Conservation (phyloP, 53 echinoderm and acorn worm genomes). For the Stichopus horrens region DNA sequence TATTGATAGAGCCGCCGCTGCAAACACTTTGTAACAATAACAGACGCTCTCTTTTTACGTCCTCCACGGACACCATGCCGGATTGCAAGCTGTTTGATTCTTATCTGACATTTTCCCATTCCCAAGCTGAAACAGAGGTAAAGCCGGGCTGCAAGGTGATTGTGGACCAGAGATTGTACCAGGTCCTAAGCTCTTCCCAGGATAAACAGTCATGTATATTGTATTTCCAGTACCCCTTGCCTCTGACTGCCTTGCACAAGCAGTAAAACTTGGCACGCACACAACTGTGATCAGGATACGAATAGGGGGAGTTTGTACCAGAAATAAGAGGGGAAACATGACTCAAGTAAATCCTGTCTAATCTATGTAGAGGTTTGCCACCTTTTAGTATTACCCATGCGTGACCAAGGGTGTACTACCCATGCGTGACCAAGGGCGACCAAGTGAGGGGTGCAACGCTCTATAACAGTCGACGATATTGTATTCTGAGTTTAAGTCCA, state of each 20-base stretch:
- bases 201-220: not conserved
- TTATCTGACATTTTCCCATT: not conserved
- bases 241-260: not conserved
- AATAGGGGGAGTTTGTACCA: not conserved
- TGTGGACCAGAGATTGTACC: not conserved
- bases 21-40: not conserved
- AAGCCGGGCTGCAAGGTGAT: not conserved
- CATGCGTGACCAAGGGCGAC: not conserved
- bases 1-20: too few relatives aligned
- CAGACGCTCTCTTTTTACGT: not conserved
- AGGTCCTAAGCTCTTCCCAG: not conserved
- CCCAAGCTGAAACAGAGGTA: constrained; percentile 16
- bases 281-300: not conserved
- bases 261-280: not conserved
- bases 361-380: not conserved
- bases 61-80: not conserved
- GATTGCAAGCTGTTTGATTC: not conserved
- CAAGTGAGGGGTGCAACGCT: not conserved
- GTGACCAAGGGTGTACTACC: not conserved
- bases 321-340: not conserved
- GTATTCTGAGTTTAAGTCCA: not conserved
- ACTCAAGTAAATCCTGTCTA: constrained; percentile 1
- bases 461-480: not conserved
- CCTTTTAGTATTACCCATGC: too few relatives aligned
- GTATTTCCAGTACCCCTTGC: constrained; percentile 1